Percentiles rank a stretch among this genome's conserved stretches.
Evolutionary conservation across 2,113 vertebrate genomes (phyloP).

Genomic region (Solenodon paradoxus): DNA sequence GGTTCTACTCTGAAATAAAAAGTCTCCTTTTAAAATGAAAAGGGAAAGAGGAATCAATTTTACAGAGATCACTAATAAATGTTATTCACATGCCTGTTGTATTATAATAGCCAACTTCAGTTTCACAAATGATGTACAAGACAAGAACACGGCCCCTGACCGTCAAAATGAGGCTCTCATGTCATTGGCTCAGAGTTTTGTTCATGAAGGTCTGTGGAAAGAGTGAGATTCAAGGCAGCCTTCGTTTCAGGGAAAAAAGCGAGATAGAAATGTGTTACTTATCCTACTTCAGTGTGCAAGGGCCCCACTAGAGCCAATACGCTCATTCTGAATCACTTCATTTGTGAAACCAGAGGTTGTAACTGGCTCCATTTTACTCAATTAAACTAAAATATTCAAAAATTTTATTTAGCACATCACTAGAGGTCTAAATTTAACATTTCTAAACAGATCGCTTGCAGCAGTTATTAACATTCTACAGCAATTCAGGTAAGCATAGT

Average conservation of each 20-base stretch:
- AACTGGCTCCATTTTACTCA: conserved; percentile 59
- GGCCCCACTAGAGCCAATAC: not conserved
- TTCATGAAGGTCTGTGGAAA: conserved; percentile 68
- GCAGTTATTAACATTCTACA: not conserved
- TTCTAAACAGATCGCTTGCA: conserved; percentile 18
- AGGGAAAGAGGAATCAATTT: conserved; percentile 67
- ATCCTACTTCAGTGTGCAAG: not conserved
- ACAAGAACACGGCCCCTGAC: conserved; percentile 56
- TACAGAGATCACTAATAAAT: conserved; percentile 64
- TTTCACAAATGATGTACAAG: conserved; percentile 77
- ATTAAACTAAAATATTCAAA: conserved; percentile 22
- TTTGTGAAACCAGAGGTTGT: conserved; percentile 78
- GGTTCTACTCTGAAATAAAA: conserved; percentile 65
- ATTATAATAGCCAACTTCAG: conserved; percentile 76
- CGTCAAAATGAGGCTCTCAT: conserved; percentile 61
- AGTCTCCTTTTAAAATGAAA: conserved; percentile 72
- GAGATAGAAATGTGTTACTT: conserved; percentile 31
- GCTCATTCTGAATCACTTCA: conserved; percentile 61
- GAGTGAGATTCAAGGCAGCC: conserved; percentile 21
- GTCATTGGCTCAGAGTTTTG: conserved; percentile 54
- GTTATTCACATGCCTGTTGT: conserved; percentile 70
- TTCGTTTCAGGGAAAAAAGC: conserved; percentile 54
- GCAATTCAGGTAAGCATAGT: conserved; percentile 31
- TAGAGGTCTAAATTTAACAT: conserved; percentile 43
- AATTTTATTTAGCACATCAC: conserved; percentile 22